These are phyloP conservation scores for Crossocerus cetratus DNA, from an alignment of 2,888 invertebrate genomes.

Conservation along the genomic window DNA sequence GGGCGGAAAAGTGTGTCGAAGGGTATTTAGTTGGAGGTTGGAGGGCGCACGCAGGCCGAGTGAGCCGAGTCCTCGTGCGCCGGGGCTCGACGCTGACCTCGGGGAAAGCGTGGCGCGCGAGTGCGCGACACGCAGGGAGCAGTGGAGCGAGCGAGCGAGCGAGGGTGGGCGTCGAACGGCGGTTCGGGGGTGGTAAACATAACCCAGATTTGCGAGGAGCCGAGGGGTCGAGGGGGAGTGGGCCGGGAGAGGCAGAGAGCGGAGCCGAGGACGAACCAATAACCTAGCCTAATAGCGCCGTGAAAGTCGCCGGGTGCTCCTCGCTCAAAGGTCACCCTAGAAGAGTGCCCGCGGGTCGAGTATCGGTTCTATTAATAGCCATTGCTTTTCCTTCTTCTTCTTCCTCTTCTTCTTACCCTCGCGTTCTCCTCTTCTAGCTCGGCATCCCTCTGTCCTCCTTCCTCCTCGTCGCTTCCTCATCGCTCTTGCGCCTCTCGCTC, in stretches of 20 bases:
- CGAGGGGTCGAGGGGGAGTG: conserved; percentile 41
- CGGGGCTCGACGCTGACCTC: conserved; percentile 25
- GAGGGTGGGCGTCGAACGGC: not conserved
- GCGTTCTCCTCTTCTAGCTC: not conserved
- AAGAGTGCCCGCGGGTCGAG: conserved; percentile 52
- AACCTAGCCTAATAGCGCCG: conserved; percentile 67
- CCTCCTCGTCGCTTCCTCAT: not conserved
- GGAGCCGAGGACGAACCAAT: conserved; percentile 54
- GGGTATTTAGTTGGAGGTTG: no score
- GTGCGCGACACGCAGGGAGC: conserved; percentile 21
- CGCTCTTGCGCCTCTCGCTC: conserved; percentile 16
- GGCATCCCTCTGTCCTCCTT: not conserved
- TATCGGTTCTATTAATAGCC: conserved; percentile 66
- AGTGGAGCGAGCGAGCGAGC: not conserved
- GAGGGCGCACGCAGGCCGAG: no score
- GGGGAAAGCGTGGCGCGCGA: conserved; percentile 14
- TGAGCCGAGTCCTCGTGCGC: conserved; percentile 9
- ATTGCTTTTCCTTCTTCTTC: conserved; percentile 31
- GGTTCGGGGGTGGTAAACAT: conserved; percentile 63
- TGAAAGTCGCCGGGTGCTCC: conserved; percentile 51
- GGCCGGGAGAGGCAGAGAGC: conserved; percentile 14
- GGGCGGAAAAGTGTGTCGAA: no score
- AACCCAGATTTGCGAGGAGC: conserved; percentile 63
- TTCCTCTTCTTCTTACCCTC: not conserved
- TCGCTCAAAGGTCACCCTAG: conserved; percentile 67